Conservation (phyloP, 2,797 vertebrate species). For the Danio choprae region DNA sequence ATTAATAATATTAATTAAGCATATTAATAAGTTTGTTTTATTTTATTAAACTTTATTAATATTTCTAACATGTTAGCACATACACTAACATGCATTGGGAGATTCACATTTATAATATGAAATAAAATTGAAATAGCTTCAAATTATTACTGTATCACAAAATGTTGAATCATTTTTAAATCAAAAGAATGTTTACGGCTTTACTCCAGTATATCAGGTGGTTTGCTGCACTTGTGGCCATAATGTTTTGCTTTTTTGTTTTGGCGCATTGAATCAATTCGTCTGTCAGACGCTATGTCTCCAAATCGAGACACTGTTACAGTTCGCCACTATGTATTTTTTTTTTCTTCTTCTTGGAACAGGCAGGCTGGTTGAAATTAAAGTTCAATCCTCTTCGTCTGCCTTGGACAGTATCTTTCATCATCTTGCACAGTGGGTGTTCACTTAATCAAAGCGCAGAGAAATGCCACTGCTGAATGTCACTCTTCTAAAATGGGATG, state of each 20-base stretch:
- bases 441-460: conserved; percentile 45
- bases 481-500: conserved; percentile 50
- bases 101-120: no score
- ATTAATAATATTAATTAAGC: no score
- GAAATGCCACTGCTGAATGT: conserved; percentile 59
- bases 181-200: neutral
- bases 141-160: no score
- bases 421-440: conserved; percentile 57
- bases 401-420: conserved; percentile 52
- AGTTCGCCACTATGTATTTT: neutral
- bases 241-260: neutral
- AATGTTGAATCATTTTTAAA: no score
- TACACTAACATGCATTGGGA: no score
- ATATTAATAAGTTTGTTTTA: no score
- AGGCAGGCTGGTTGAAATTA: conserved; percentile 30
- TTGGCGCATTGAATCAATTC: neutral
- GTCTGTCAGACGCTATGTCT: neutral
- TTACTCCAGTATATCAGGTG: neutral
- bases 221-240: neutral
- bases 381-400: conserved; percentile 42
- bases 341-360: neutral
- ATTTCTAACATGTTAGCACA: no score
- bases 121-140: no score
- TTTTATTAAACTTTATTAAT: no score
- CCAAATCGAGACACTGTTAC: neutral